A percentile compares a stretch with the other conserved stretches of the same genome.
These are phyloP conservation scores for Sylvicapra grimmia DNA, from an alignment of 2,113 vertebrate species.

Conservation along the genomic window DNA sequence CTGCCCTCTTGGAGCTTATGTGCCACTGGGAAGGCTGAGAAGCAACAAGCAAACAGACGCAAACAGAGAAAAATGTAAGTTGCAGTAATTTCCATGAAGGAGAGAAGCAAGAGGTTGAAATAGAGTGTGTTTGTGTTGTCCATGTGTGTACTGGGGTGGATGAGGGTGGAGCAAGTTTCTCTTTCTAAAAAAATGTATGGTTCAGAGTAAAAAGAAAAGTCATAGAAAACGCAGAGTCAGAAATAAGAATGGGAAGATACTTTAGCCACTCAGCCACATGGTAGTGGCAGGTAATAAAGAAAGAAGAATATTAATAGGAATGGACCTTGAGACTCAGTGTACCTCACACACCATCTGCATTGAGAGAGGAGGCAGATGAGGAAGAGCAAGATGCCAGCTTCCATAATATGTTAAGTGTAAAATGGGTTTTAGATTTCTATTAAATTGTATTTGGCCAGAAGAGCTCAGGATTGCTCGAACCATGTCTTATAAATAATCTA, in stretches of 20 bases:
- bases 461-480: background rate
- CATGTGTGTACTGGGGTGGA: accelerated
- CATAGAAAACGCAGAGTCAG: background rate
- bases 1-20: background rate
- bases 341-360: background rate
- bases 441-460: background rate
- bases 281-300: background rate
- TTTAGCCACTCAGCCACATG: background rate
- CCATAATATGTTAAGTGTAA: background rate
- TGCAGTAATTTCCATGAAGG: background rate
- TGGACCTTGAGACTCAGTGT: accelerated
- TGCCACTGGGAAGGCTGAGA: background rate
- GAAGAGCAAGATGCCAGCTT: background rate
- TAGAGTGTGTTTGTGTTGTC: accelerated
- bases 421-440: background rate
- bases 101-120: background rate
- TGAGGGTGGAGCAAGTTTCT: background rate
- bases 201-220: background rate
- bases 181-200: background rate
- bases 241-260: background rate
- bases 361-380: background rate
- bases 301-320: background rate
- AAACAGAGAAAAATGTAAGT: background rate
- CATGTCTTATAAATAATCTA: background rate
- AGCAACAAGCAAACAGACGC: background rate